Evolutionary conservation across 2,113 vertebrate species (phyloP).

Genomic region (Elephas maximus): DNA sequence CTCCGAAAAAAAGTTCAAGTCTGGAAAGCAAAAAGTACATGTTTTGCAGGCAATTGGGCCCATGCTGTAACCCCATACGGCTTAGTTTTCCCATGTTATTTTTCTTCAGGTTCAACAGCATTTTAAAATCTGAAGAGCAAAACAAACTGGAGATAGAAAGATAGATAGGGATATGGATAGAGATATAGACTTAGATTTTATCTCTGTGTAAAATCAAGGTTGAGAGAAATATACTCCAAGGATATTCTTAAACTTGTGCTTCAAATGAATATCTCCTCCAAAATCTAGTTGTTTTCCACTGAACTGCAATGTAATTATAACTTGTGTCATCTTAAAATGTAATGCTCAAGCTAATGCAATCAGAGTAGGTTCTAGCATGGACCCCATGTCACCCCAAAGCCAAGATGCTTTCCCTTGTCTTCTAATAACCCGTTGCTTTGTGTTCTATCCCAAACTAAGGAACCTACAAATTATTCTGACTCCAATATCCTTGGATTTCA

Average conservation of each 20-base stretch:
- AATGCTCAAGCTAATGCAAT: constrained; percentile 1
- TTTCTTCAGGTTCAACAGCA: constrained; percentile 3
- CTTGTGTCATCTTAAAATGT: background rate
- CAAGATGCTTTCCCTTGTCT: background rate
- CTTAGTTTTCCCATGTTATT: constrained; percentile 25
- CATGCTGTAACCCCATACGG: background rate
- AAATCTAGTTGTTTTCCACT: background rate
- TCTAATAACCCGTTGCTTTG: background rate
- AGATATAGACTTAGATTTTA: background rate
- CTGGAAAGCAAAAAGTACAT: background rate
- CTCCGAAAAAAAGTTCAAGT: background rate
- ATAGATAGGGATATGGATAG: background rate
- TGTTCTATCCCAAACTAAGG: background rate
- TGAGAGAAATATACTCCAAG: constrained; percentile 5
- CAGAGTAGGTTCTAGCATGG: background rate
- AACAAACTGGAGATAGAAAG: background rate
- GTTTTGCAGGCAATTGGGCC: constrained; percentile 2
- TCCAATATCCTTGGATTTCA: background rate
- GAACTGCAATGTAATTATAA: background rate
- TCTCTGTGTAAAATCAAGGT: background rate
- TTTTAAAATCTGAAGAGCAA: constrained; percentile 40
- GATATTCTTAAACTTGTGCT: constrained; percentile 24
- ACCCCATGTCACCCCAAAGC: background rate
- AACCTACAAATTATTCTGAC: constrained; percentile 14
- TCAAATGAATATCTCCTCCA: constrained; percentile 1